phyloP scores from a whole-genome alignment of 2,113 vertebrate species.

The Epinephelus moara region DNA sequence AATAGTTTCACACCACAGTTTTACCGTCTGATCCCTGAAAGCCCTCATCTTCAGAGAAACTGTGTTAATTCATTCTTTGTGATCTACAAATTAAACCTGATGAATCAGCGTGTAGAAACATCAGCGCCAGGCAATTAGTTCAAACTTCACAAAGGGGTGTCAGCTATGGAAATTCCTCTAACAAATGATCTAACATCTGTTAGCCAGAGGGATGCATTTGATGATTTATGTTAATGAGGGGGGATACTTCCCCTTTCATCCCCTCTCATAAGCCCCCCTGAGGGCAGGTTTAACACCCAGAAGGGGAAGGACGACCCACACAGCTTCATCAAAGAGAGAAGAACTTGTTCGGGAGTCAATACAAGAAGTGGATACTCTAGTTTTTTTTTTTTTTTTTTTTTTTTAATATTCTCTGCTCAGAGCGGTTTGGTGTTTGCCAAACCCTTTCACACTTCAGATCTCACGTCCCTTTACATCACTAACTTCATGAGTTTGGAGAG shows the following conservation, averaged over 20 bases:
- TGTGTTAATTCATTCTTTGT: neutral
- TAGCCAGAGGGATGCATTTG: constrained; percentile 17
- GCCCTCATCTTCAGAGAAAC: neutral
- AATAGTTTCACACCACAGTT: neutral
- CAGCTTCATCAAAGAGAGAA: constrained; percentile 3
- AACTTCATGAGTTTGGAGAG: no score
- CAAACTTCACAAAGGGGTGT: constrained; percentile 13
- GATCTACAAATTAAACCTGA: neutral
- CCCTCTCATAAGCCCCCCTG: constrained; percentile 6
- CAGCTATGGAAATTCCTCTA: constrained; percentile 26
- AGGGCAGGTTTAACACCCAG: constrained; percentile 24
- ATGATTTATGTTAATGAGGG: constrained; percentile 32
- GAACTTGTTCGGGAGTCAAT: neutral
- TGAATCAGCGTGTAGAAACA: neutral
- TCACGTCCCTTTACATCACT: neutral
- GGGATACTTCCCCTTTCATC: constrained; percentile 30
- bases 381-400: no score
- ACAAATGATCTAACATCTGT: constrained; percentile 48
- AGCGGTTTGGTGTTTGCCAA: neutral
- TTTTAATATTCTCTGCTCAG: neutral
- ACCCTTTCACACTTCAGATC: neutral
- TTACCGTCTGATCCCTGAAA: neutral
- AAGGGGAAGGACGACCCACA: constrained; percentile 3
- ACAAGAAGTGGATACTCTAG: neutral
- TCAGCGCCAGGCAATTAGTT: neutral